phyloP scores from a whole-genome alignment of 2,797 vertebrate species.

The Pipistrellus pygmaeus region DNA sequence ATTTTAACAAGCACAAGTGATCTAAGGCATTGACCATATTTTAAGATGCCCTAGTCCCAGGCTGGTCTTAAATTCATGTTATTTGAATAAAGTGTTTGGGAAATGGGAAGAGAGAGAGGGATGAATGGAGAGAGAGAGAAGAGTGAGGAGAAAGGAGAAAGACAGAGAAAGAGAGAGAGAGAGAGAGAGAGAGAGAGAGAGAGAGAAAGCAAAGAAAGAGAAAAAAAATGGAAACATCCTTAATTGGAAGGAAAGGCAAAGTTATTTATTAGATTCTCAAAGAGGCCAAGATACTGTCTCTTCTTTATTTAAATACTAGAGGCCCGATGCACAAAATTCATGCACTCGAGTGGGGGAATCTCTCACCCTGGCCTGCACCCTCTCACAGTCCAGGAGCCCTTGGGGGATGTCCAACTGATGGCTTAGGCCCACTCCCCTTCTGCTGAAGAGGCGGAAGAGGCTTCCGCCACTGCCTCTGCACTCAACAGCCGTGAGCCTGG shows the following conservation, averaged over 20 bases:
- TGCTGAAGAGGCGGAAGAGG: too few species aligned
- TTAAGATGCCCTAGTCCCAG: background rate
- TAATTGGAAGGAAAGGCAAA: background rate
- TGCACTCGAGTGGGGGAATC: too few species aligned
- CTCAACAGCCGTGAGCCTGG: too few species aligned
- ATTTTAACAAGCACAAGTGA: background rate
- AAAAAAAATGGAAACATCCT: background rate
- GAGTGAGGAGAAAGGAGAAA: rapidly evolving
- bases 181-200: background rate
- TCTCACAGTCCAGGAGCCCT: too few species aligned
- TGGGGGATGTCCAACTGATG: too few species aligned
- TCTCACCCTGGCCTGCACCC: too few species aligned
- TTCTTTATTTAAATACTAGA: background rate
- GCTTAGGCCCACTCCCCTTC: too few species aligned
- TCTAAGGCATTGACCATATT: background rate
- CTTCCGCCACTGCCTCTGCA: too few species aligned
- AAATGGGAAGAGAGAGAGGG: background rate
- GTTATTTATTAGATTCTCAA: conserved; percentile 13
- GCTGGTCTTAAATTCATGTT: background rate
- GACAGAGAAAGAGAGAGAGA: background rate
- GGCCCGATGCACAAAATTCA: too few species aligned
- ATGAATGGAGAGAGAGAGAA: background rate
- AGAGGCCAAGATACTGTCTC: background rate
- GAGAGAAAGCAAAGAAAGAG: background rate
- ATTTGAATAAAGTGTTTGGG: background rate